Evolutionary conservation across 1,140 invertebrate species (phyloP).

Genomic region (Cydia splendana): DNA sequence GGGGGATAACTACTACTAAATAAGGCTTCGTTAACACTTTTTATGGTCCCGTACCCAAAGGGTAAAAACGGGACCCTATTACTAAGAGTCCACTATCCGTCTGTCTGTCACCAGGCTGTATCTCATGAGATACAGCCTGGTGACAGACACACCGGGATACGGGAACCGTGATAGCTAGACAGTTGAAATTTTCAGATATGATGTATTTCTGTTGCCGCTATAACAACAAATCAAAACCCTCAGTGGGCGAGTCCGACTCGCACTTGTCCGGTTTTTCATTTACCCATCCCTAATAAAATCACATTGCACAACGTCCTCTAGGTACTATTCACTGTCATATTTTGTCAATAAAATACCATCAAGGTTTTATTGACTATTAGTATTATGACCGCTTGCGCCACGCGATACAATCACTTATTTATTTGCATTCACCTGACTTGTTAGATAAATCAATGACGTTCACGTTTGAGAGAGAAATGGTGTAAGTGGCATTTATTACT

Average conservation of each 20-base stretch:
- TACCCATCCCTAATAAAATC: neutral
- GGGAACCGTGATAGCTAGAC: no score
- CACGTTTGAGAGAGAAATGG: neutral
- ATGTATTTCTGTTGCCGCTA: no score
- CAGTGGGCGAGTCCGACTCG: no score
- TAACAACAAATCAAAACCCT: no score
- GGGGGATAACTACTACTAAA: no score
- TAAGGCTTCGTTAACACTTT: neutral
- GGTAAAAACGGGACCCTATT: no score
- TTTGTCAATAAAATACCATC: neutral
- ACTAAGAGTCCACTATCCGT: no score
- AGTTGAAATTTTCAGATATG: no score
- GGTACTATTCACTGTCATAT: neutral
- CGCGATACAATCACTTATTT: conserved; percentile 16
- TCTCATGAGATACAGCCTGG: no score
- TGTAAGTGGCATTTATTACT: neutral
- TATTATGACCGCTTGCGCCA: conserved; percentile 26
- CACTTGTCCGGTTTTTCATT: no score
- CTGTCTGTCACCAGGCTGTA: no score
- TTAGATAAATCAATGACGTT: conserved; percentile 18
- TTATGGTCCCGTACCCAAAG: neutral
- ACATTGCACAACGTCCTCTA: neutral
- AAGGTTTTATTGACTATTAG: conserved; percentile 10
- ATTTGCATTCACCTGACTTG: conserved; percentile 30
- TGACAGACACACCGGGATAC: no score